Base-by-base conservation (phyloP, 2,888 invertebrate genomes). In the Stenodema calcarata region DNA sequence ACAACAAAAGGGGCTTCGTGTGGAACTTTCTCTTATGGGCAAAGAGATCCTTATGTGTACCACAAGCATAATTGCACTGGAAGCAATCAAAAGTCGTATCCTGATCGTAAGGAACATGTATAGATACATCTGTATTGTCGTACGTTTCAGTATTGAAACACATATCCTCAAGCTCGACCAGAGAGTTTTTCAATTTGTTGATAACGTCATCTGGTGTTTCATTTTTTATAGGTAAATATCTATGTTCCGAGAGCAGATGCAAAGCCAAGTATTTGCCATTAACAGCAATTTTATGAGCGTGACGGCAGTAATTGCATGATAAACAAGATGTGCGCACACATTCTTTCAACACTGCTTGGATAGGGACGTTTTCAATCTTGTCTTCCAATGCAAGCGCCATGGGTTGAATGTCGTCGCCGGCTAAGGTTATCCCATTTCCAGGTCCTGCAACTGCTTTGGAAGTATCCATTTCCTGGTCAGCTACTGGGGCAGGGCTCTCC, bases 1-100 rank as follows among this genome's bases (percentile, higher is more conserved):
- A 97, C 88, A 96, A 91, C 87, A 96, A 92, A 88, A 96, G 94
- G 73, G 95, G 94, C 91, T 96, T 96, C 89, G 96, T 94, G 92
- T 97, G 97, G 94, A 96, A 94, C 92, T 96, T 96, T 86, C 96
- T 93, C 91, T 96, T 96, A 91, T 97, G 97, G 90, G 96, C 92
- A 92, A 95, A 96, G 87, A 97, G 93, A 91, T 97, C 96, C 92
- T 96, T 96, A 91, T 96, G 96, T 87, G 95, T 92, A 82, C 93
- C 92, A 87, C 96, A 95, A 90, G 94, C 94, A 91, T 94, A 96
- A 89, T 95, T 94, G 91, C 97, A 97, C 90, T 96, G 96, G 92
- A 96, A 96, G 92, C 97, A 97, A 91, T 96, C 96, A 91, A 96
- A 97, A 12, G 93, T 92, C 88, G 95, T 94, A 47, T 88, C 88